A percentile compares a stretch with the other conserved stretches of the same genome.
These are phyloP conservation scores for Portunus trituberculatus DNA, from an alignment of 1,140 invertebrate species.

Conservation along the genomic window DNA sequence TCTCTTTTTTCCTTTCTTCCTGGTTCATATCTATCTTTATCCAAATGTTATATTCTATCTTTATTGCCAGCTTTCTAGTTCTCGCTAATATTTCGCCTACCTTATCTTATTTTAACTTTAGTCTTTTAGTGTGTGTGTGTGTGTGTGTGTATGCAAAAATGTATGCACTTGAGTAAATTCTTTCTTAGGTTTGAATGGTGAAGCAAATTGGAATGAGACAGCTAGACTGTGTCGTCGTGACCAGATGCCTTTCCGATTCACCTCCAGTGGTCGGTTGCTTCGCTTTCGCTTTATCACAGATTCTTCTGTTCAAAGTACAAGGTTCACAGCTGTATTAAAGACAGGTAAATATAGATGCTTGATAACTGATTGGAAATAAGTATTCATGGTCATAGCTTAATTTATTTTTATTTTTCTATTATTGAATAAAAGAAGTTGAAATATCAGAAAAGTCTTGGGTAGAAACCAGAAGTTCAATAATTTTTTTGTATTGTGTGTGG, in stretches of 20 bases:
- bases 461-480: no score
- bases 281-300: constrained; percentile 63
- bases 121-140: background rate
- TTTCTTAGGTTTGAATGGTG: constrained; percentile 56
- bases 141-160: background rate
- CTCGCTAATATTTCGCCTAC: no score
- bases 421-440: no score
- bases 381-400: no score
- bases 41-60: no score
- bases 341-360: constrained; percentile 28
- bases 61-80: no score
- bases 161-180: background rate
- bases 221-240: constrained; percentile 59
- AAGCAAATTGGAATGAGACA: constrained; percentile 64
- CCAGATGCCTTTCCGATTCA: background rate
- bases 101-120: no score
- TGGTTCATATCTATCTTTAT: no score
- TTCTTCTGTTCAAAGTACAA: background rate
- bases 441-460: no score
- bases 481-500: background rate
- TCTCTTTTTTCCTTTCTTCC: no score
- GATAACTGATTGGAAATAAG: no score
- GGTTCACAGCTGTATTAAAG: background rate
- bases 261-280: constrained; percentile 51
- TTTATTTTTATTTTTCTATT: no score